phyloP scores from a whole-genome alignment of 2,797 vertebrate genomes.

The Xiphophorus birchmanni region DNA sequence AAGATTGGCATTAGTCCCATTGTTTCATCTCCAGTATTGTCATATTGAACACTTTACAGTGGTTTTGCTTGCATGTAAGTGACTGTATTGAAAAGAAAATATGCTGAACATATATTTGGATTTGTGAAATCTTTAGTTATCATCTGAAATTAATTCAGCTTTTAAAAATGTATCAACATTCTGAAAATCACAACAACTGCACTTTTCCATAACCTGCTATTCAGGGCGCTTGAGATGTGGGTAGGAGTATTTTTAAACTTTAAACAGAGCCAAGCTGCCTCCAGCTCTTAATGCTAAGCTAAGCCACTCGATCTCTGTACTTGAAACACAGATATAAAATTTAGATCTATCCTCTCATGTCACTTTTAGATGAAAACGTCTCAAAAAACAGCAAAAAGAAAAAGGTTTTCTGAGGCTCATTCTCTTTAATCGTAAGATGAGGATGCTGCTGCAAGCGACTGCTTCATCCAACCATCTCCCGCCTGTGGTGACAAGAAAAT shows the following conservation, averaged over 20 bases:
- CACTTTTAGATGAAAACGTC: conserved; percentile 25
- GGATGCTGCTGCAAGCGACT: conserved; percentile 29
- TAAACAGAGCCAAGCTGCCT: conserved; percentile 24
- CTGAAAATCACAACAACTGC: not conserved
- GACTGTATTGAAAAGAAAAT: not conserved
- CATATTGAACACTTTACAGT: not conserved
- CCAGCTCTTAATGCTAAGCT: conserved; percentile 28
- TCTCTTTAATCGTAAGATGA: conserved; percentile 42
- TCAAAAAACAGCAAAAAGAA: not conserved
- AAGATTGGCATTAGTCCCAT: not conserved
- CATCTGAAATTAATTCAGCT: not conserved
- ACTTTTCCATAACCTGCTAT: conserved; percentile 5
- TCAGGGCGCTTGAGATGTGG: conserved; percentile 1
- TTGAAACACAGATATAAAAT: conserved; percentile 32
- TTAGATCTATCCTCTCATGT: conserved; percentile 32
- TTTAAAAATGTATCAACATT: not conserved
- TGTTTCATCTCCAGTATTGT: not conserved
- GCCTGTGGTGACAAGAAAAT: conserved; percentile 45
- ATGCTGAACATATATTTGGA: not conserved
- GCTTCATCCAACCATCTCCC: conserved; percentile 39
- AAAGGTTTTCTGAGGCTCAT: conserved; percentile 32
- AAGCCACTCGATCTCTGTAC: conserved; percentile 28
- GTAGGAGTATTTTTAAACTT: conserved; percentile 25
- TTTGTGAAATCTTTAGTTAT: not conserved
- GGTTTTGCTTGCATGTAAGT: not conserved